Conservation (phyloP, 2,113 vertebrate genomes). For the Prolemur simus region DNA sequence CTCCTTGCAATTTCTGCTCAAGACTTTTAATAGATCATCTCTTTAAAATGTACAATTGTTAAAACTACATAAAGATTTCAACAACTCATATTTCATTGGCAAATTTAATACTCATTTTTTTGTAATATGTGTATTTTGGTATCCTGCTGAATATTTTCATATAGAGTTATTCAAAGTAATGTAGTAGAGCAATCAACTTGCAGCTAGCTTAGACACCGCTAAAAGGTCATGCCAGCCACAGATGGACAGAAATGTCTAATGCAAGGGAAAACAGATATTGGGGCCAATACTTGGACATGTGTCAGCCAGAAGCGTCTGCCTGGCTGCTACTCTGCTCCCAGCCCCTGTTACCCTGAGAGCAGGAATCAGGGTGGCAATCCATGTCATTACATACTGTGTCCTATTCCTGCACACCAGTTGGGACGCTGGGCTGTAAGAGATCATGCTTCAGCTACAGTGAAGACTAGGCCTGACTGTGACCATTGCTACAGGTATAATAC, state of each 20-base stretch:
- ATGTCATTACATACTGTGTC: background rate
- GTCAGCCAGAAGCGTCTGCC: background rate
- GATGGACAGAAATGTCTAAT: background rate
- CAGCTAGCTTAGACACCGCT: background rate
- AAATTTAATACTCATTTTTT: background rate
- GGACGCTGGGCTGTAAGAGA: background rate
- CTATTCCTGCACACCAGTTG: background rate
- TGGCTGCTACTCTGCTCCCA: background rate
- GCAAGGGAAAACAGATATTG: background rate
- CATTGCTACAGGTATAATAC: background rate
- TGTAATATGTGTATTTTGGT: background rate
- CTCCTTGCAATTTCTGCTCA: background rate
- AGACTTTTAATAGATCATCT: background rate
- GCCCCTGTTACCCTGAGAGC: background rate
- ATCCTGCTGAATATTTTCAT: background rate
- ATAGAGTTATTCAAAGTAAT: slow-evolving; percentile 21
- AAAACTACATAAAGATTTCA: background rate
- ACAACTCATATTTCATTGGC: background rate
- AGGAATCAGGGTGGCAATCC: background rate
- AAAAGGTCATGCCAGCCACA: background rate
- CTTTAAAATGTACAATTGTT: background rate
- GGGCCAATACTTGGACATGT: background rate
- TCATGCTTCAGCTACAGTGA: background rate
- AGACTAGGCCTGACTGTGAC: background rate
- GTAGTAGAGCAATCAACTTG: background rate